Evolutionary conservation across 2,888 invertebrate genomes (phyloP).

Genomic region (Heliconius erato): DNA sequence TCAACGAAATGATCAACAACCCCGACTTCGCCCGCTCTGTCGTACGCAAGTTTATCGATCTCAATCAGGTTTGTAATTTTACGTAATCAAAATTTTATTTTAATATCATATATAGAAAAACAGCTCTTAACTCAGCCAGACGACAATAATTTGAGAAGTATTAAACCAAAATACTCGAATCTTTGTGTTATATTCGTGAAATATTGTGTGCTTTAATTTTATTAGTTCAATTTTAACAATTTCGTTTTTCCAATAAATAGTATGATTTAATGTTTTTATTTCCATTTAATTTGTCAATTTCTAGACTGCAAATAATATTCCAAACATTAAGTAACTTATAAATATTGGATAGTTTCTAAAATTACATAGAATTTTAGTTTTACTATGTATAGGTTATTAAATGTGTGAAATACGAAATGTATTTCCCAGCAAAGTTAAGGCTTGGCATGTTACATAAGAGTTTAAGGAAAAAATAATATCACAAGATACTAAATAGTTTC

Average conservation of each 20-base stretch:
- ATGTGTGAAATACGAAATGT: too few species aligned
- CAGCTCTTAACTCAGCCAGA: neutral
- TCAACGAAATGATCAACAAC: conserved; percentile 85
- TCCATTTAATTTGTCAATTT: too few species aligned
- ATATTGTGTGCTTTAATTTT: too few species aligned
- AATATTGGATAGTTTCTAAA: too few species aligned
- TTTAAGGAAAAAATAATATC: neutral
- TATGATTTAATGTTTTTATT: too few species aligned
- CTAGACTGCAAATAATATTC: too few species aligned
- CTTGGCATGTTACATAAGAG: neutral
- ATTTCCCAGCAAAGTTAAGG: neutral
- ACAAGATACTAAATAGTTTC: neutral
- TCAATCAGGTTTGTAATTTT: conserved; percentile 73
- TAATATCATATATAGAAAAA: neutral
- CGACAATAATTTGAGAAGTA: neutral
- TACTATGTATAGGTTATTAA: too few species aligned
- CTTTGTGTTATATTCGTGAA: neutral
- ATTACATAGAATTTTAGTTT: too few species aligned
- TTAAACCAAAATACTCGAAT: neutral
- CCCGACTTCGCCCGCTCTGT: conserved; percentile 86
- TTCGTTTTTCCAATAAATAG: neutral
- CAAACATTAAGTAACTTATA: too few species aligned
- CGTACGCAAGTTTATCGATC: conserved; percentile 86
- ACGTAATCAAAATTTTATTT: too few species aligned
- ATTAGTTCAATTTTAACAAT: neutral